These are phyloP conservation scores for Australoheros scitulus DNA, from an alignment of 2,113 vertebrate species.

Conservation along the genomic window DNA sequence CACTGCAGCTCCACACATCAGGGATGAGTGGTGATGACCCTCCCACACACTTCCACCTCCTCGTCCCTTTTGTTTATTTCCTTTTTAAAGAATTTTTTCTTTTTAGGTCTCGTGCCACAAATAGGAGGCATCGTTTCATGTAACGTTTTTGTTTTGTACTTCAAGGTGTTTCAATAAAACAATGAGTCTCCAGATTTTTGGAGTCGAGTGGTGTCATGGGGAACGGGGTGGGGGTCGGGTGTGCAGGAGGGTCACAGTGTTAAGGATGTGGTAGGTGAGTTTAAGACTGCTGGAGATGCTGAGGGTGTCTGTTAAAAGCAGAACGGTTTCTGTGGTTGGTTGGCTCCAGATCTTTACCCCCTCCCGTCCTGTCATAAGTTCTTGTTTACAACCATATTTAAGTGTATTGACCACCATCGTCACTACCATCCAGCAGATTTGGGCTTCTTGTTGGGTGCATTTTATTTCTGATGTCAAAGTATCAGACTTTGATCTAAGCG, in stretches of 20 bases:
- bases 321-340: not conserved
- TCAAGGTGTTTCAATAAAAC: constrained; percentile 80
- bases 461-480: not conserved
- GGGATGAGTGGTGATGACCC: constrained; percentile 75
- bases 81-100: constrained; percentile 39
- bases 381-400: not conserved
- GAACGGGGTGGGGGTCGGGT: constrained; percentile 3
- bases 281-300: not conserved
- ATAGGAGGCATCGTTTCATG: constrained; percentile 68
- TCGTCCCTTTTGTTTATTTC: constrained; percentile 41
- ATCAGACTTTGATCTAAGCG: not conserved
- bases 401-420: not conserved
- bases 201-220: constrained; percentile 58
- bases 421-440: not conserved
- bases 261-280: not conserved
- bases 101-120: constrained; percentile 68
- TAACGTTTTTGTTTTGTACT: constrained; percentile 84
- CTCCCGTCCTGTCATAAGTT: not conserved
- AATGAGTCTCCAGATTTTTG: constrained; percentile 70
- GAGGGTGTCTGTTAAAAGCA: not conserved
- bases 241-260: not conserved
- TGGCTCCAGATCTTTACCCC: not conserved
- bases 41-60: constrained; percentile 50
- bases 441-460: not conserved
- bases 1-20: constrained; percentile 73